These are phyloP conservation scores for Crepidodera aurea DNA, from an alignment of 2,888 invertebrate species.

Conservation along the genomic window DNA sequence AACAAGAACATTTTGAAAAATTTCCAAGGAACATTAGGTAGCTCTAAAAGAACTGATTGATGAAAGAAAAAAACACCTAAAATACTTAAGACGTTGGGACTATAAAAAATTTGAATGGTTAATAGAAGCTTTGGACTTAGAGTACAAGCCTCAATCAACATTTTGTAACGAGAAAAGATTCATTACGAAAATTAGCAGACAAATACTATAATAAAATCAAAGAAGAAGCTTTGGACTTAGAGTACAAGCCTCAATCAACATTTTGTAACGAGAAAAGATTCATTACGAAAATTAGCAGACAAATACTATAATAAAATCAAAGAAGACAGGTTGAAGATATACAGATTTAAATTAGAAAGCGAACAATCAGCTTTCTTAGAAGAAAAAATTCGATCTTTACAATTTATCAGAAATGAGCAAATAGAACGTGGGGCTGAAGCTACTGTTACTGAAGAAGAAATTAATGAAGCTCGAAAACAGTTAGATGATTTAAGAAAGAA, in stretches of 20 bases:
- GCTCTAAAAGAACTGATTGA: conserved; percentile 76
- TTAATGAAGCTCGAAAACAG: conserved; percentile 67
- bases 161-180: conserved; percentile 74
- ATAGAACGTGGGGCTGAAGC: conserved; percentile 69
- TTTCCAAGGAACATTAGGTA: conserved; percentile 70
- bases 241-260: conserved; percentile 76
- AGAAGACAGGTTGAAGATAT: conserved; percentile 61
- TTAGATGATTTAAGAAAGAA: conserved; percentile 61
- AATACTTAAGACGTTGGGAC: conserved; percentile 76
- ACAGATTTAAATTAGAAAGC: conserved; percentile 66
- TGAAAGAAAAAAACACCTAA: conserved; percentile 79
- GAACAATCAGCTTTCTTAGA: conserved; percentile 78
- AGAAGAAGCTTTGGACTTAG: conserved; percentile 79
- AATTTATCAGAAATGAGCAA: conserved; percentile 80
- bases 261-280: conserved; percentile 74
- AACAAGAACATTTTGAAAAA: conserved; percentile 70
- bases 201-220: no score
- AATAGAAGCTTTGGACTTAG: conserved; percentile 79
- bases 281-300: conserved; percentile 75
- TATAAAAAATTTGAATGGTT: conserved; percentile 90
- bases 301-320: no score
- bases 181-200: conserved; percentile 75
- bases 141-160: conserved; percentile 76
- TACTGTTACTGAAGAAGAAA: conserved; percentile 74
- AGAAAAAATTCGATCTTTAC: conserved; percentile 75